Evolutionary conservation across 2,797 vertebrate species (phyloP), one percentile per base, ranked within the genome.

Genomic region (Onychomys leucogaster): DNA sequence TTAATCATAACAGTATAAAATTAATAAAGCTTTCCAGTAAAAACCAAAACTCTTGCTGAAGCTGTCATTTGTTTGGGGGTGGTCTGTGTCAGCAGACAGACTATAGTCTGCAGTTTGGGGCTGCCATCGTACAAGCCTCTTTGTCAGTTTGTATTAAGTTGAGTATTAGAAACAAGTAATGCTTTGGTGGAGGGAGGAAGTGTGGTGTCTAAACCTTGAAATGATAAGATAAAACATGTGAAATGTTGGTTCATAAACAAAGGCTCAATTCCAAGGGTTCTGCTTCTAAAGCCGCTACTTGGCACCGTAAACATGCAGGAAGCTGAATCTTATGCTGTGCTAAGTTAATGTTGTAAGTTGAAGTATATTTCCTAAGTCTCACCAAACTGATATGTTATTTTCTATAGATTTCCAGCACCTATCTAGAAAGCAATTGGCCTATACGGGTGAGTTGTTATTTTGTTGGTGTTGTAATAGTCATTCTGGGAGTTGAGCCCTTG

Each of bases 401-500:
- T 96, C 97, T 98, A 17, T 98, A 99, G 99, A 99, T 99, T 98
- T 99, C 99, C 98, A 99, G 99, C 99, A 99, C 99, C 93, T 99
- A 99, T 98, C 99, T 99, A 96, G 99, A 99, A 99, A 99, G 99
- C 98, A 99, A 99, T 99, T 99, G 99, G 99, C 99, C 99, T 86
- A 99, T 99, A 98, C 98, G 99, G 99, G 99, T 99, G 96, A 99
- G 99, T 98, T 98, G 61, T 84, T 91, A 46, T 49, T 95, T 91
- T 90, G 43, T 95, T 94, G 27, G 34, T 96, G 46, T 37, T 91
- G 2, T 29, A 89, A 46, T 71, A 76, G 25, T 57, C 43, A 76
- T 85, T 97, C 81, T 86, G 63, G 63, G 63, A 84, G 75, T 77
- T 96, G 52, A 96, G 63, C 16, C 52, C 76, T 93, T 95, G 59